phyloP scores from a whole-genome alignment of 2,888 invertebrate species.

The Xestia xanthographa region DNA sequence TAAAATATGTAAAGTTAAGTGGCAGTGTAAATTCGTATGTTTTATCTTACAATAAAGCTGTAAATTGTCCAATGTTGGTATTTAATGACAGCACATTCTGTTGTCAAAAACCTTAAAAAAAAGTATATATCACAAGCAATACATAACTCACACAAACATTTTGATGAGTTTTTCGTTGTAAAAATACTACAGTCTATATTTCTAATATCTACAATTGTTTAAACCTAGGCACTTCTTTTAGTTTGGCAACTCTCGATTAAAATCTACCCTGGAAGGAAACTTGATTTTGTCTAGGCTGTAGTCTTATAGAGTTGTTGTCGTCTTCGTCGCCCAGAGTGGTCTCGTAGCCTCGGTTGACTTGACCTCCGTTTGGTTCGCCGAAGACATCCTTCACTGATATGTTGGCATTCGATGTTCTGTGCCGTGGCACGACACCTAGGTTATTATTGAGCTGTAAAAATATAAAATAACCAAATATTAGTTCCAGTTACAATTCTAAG shows the following conservation, averaged over 20 bases:
- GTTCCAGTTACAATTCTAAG: neutral
- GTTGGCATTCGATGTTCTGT: conserved; percentile 94
- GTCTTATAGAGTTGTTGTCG: conserved; percentile 93
- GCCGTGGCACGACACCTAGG: conserved; percentile 91
- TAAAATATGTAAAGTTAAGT: conserved; percentile 81
- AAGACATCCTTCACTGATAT: conserved; percentile 96
- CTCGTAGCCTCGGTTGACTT: conserved; percentile 94
- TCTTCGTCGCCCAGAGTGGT: conserved; percentile 92
- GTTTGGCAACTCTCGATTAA: conserved; percentile 82
- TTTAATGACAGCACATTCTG: conserved; percentile 71
- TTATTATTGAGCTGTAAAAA: conserved; percentile 91
- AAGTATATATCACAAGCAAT: conserved; percentile 84
- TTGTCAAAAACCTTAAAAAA: conserved; percentile 69
- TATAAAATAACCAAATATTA: conserved; percentile 8
- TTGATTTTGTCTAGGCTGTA: conserved; percentile 92
- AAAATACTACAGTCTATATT: conserved; percentile 65
- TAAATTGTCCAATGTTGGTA: conserved; percentile 74
- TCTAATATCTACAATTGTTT: conserved; percentile 69
- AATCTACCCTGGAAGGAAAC: conserved; percentile 91
- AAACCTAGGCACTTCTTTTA: conserved; percentile 63
- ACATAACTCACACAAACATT: conserved; percentile 68
- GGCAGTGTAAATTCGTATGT: conserved; percentile 87
- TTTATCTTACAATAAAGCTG: conserved; percentile 79
- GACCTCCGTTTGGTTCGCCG: conserved; percentile 93
- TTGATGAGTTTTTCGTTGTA: conserved; percentile 61